These are phyloP conservation scores for Meteorus sp. DNA, from an alignment of 1,140 invertebrate species.

Conservation along the genomic window DNA sequence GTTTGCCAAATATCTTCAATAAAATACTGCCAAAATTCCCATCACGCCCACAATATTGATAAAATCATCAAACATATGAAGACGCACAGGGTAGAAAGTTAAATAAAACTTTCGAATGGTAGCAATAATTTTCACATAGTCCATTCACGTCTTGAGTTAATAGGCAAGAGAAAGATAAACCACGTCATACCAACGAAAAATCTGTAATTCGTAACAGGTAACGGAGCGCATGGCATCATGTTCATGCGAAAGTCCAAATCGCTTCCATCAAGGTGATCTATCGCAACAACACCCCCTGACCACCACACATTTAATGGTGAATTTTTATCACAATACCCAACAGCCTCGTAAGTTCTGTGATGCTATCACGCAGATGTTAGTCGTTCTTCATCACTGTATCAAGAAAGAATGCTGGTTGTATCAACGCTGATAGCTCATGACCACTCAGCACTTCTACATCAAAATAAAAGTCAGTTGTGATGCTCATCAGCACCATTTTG, in stretches of 20 bases:
- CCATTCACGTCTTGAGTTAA: constrained; percentile 10
- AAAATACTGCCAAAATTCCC: constrained; percentile 25
- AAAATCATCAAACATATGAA: constrained; percentile 19
- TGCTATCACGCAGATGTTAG: constrained; percentile 28
- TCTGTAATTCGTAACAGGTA: constrained; percentile 28
- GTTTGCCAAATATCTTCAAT: constrained; percentile 28
- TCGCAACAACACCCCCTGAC: constrained; percentile 9
- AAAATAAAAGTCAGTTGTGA: constrained; percentile 16
- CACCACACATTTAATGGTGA: constrained; percentile 33
- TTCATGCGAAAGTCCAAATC: constrained; percentile 34
- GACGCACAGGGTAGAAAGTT: constrained; percentile 22
- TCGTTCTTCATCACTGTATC: constrained; percentile 25
- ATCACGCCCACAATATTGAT: constrained; percentile 10
- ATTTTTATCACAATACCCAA: constrained; percentile 31
- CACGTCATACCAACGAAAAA: constrained; percentile 28
- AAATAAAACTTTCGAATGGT: constrained; percentile 29
- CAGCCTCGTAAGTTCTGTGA: constrained; percentile 27
- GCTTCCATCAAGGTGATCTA: constrained; percentile 29
- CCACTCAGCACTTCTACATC: constrained; percentile 30
- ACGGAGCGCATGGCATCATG: constrained; percentile 24
- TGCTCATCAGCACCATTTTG: constrained; percentile 18
- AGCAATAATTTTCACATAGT: constrained; percentile 24
- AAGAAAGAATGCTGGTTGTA: constrained; percentile 29
- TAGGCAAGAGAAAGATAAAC: constrained; percentile 22
- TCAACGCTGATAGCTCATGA: constrained; percentile 33